These are phyloP conservation scores for Bellardia pandia DNA, from an alignment of 2,888 invertebrate species.

Conservation along the genomic window DNA sequence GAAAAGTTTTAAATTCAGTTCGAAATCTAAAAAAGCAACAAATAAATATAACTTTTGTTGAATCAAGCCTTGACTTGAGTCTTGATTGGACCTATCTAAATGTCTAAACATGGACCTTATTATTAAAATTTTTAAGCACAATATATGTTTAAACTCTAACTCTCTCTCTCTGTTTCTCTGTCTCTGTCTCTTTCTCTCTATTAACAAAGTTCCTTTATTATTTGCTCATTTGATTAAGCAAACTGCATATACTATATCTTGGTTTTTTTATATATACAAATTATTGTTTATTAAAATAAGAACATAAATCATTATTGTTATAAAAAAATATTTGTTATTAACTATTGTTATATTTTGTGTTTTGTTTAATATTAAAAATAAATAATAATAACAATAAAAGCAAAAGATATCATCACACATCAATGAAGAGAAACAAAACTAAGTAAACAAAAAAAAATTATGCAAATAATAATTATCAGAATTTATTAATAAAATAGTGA, in stretches of 20 bases:
- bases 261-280: background rate
- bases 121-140: background rate
- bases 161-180: background rate
- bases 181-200: background rate
- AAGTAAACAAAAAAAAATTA: conserved; percentile 35
- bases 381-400: background rate
- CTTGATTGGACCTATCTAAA: too few relatives aligned
- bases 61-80: background rate
- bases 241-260: conserved; percentile 28
- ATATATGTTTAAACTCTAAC: background rate
- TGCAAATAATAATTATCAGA: conserved; percentile 67
- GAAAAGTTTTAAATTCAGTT: too few relatives aligned
- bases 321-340: conserved; percentile 48
- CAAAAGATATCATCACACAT: conserved; percentile 36
- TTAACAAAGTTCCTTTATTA: conserved; percentile 61
- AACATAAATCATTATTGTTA: conserved; percentile 15
- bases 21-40: too few relatives aligned
- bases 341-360: conserved; percentile 55
- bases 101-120: background rate
- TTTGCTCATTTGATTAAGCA: conserved; percentile 50
- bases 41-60: too few relatives aligned
- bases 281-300: conserved; percentile 10
- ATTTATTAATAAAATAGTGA: conserved; percentile 68
- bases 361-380: conserved; percentile 49
- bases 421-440: conserved; percentile 12